Percentiles rank a stretch among this genome's conserved stretches.
phyloP scores from a whole-genome alignment of 2,113 vertebrate species.

The Cyanistes caeruleus region DNA sequence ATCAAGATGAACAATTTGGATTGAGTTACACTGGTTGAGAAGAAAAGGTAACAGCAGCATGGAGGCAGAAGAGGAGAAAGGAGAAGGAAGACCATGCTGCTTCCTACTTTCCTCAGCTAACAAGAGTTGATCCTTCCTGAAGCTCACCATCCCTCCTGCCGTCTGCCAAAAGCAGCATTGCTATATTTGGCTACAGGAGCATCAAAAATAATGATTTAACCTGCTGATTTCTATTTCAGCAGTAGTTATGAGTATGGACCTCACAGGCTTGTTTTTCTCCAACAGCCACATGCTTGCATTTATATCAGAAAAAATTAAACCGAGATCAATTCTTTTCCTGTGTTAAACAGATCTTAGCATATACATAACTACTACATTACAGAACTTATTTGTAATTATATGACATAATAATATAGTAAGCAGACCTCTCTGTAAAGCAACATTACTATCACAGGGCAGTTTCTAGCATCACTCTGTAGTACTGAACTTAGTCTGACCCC shows the following conservation, averaged over 20 bases:
- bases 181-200: not conserved
- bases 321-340: not conserved
- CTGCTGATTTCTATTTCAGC: not conserved
- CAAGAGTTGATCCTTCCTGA: not conserved
- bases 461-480: not conserved
- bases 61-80: not conserved
- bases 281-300: fast-evolving
- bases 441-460: not conserved
- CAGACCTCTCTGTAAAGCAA: not conserved
- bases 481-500: not conserved
- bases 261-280: not conserved
- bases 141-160: not conserved
- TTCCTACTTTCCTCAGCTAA: not conserved
- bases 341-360: not conserved
- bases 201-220: not conserved
- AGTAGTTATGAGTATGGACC: not conserved
- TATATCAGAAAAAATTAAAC: not conserved
- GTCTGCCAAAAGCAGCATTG: not conserved
- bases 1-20: not conserved
- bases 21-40: not conserved
- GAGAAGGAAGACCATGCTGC: not conserved
- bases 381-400: not conserved
- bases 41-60: not conserved
- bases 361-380: not conserved
- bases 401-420: not conserved